Evolutionary conservation across 2,113 vertebrate genomes (phyloP), one percentile per base, ranked within the genome.

Genomic region (Odontophorus gujanensis): DNA sequence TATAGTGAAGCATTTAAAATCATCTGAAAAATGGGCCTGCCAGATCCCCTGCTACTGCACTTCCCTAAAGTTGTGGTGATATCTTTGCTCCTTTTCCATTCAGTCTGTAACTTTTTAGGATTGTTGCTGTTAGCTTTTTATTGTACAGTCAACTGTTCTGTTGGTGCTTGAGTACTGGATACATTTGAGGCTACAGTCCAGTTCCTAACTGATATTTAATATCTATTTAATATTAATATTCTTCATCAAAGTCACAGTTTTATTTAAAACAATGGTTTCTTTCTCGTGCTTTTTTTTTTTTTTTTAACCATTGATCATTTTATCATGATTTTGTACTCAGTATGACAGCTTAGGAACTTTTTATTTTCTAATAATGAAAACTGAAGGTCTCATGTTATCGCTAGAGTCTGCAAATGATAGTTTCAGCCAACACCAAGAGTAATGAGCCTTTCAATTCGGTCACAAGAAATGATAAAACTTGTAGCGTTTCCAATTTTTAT

Each of bases 281-380:
- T 93, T 71, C 59, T 94, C 43, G 22, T 53, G 14, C 15, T 40
- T 86, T 28, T 85, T 85, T 40, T 40, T 40, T 40, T 40, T 40
- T 55, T 76, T 26, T 45, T 13, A 77, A 75, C 59, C 75, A 66
- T 77, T 71, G 61, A 78, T 94, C 48, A 17, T 40, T 10, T 69
- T 95, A 85, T 73, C 71, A 11, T 25, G 36, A 17, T 66, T 85
- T 74, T 92, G 17, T 34, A 62, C 28, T 84, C 0, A 0, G 25
- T 85, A n/a, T 50, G 92, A 87, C 75, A 91, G 63, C 74, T 66
- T 47, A 76, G 82, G 74, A 96, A 84, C 25, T 32, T 85, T 92
- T 76, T 93, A 50, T 90, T 92, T 90, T 90, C 42, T 62, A 69
- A 85, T 92, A 95, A 94, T 89, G 59, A 91, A 89, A 94, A 73